phyloP scores from a whole-genome alignment of 2,113 vertebrate genomes.

The Vicugna pacos region DNA sequence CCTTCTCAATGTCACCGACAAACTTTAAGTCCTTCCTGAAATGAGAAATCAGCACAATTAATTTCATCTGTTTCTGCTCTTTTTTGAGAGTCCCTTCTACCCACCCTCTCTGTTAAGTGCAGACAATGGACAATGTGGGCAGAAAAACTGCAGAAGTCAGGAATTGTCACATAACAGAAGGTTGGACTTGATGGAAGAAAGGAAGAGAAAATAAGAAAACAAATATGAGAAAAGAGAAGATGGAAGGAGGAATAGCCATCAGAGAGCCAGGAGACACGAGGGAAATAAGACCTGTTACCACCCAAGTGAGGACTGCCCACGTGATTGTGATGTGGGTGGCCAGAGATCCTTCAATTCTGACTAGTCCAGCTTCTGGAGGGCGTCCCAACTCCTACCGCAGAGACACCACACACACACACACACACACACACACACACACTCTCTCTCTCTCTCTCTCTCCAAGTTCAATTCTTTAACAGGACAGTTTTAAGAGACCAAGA shows the following conservation, averaged over 20 bases:
- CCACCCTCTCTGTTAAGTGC: neutral
- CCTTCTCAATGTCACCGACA: conserved; percentile 95
- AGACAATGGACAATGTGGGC: neutral
- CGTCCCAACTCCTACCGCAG: neutral
- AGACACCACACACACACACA: neutral
- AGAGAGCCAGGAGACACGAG: neutral
- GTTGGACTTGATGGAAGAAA: neutral
- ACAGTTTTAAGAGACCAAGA: conserved; percentile 36
- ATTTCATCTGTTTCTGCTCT: neutral
- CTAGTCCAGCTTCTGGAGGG: neutral
- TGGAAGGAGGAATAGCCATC: conserved; percentile 10
- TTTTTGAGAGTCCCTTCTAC: conserved; percentile 13
- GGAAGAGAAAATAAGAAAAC: neutral
- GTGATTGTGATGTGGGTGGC: neutral
- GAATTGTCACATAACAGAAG: neutral
- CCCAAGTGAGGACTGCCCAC: neutral
- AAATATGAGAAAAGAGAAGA: neutral
- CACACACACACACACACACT: neutral
- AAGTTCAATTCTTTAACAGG: neutral
- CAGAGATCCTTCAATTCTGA: neutral
- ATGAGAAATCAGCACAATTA: conserved; percentile 74
- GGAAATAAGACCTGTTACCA: neutral
- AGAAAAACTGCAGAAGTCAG: conserved; percentile 2
- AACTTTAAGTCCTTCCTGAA: conserved; percentile 98
- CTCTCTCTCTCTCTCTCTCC: too few relatives aligned